These are phyloP conservation scores for Otis tarda DNA, from an alignment of 2,113 vertebrate species.

Conservation along the genomic window DNA sequence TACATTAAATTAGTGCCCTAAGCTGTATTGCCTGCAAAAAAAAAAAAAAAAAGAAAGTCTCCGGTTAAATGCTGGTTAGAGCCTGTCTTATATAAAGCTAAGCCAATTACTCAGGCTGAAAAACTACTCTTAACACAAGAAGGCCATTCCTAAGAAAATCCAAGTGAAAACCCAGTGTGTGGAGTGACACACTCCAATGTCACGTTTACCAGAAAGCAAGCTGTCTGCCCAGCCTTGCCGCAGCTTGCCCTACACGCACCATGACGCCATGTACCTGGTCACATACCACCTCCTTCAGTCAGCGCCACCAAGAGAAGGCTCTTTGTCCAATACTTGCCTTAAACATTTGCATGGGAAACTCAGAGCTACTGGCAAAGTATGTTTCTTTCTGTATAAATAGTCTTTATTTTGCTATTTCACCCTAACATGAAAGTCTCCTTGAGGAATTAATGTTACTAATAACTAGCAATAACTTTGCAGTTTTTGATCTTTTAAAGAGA, in stretches of 20 bases:
- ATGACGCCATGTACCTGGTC: not conserved
- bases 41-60: not conserved
- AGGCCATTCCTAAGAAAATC: not conserved
- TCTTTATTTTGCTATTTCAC: not conserved
- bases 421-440: not conserved
- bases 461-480: not conserved
- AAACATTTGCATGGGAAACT: not conserved
- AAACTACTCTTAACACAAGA: not conserved
- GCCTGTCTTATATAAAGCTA: not conserved
- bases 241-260: rapidly evolving
- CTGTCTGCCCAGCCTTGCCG: not conserved
- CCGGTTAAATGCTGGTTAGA: not conserved
- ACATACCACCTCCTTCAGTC: not conserved
- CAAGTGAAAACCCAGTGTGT: not conserved
- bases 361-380: not conserved
- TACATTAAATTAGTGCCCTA: not conserved
- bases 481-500: not conserved
- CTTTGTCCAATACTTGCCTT: not conserved
- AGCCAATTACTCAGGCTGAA: not conserved
- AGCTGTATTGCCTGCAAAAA: not conserved
- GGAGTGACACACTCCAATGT: rapidly evolving
- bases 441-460: not conserved
- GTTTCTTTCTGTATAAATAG: not conserved
- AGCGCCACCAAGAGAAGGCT: not conserved
- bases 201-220: not conserved